These are phyloP conservation scores for Chloroclysta siterata DNA, from an alignment of 2,888 invertebrate species.

Conservation along the genomic window DNA sequence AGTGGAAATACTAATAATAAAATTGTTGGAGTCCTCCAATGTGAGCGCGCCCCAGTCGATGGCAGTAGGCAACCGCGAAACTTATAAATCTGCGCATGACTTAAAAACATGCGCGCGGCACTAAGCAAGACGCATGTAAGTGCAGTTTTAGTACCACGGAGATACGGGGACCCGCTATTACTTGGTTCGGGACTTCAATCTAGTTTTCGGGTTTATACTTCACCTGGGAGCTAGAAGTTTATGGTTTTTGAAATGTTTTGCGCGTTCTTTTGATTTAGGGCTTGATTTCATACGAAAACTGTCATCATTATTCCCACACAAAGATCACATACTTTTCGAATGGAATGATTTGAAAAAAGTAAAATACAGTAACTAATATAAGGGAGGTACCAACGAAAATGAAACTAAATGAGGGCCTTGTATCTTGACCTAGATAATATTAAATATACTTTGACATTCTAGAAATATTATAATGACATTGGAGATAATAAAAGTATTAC, in stretches of 20 bases:
- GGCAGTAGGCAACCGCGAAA: conserved; percentile 46
- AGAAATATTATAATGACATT: no score
- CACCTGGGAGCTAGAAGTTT: neutral
- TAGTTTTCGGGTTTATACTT: conserved; percentile 1
- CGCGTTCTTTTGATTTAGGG: neutral
- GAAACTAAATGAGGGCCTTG: no score
- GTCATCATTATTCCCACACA: no score
- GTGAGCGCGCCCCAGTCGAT: conserved; percentile 54
- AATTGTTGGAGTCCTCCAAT: conserved; percentile 21
- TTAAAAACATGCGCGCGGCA: conserved; percentile 56
- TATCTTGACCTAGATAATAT: no score
- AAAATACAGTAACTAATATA: no score
- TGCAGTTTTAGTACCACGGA: conserved; percentile 39
- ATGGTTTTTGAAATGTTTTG: neutral
- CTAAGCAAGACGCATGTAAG: conserved; percentile 69
- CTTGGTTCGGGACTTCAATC: conserved; percentile 22
- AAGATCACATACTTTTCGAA: no score
- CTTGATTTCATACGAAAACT: neutral
- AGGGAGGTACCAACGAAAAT: no score
- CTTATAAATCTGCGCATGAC: conserved; percentile 62
- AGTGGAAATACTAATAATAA: no score
- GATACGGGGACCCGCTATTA: conserved; percentile 16
- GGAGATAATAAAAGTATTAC: no score
- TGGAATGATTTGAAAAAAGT: no score
- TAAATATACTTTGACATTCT: no score